Conservation (phyloP, 2,888 invertebrate genomes). For the Drosophila monieri region DNA sequence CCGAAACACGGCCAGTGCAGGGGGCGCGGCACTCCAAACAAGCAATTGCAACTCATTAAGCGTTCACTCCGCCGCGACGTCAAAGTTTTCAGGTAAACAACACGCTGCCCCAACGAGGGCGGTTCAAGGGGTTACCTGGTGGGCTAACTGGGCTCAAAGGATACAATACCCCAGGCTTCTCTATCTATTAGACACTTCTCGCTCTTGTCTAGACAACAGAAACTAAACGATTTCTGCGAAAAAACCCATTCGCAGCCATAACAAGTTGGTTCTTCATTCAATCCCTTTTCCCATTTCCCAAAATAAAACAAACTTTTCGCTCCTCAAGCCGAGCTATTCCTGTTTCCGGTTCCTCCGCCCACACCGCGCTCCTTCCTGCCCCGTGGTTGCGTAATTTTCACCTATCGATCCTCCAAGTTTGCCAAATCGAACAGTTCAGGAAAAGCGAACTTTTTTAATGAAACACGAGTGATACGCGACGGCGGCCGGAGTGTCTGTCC, state of each 20-base stretch:
- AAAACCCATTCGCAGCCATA: slow-evolving; percentile 35
- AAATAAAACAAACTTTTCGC: slow-evolving; percentile 35
- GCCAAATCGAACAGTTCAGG: slow-evolving; percentile 35
- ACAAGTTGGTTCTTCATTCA: slow-evolving; percentile 25
- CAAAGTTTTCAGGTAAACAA: slow-evolving; percentile 49
- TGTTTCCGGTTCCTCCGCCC: not conserved
- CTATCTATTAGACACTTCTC: slow-evolving; percentile 8
- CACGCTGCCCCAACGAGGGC: slow-evolving; percentile 35
- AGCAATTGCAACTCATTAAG: slow-evolving; percentile 76
- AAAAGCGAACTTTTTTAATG: slow-evolving; percentile 60
- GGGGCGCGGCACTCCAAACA: slow-evolving; percentile 49
- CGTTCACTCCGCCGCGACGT: slow-evolving; percentile 60
- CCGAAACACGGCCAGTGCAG: slow-evolving; percentile 9
- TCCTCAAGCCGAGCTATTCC: slow-evolving; percentile 24
- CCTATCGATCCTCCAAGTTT: slow-evolving; percentile 73
- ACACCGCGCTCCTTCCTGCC: slow-evolving; percentile 1
- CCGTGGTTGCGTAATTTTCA: slow-evolving; percentile 79
- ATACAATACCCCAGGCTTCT: too few species aligned
- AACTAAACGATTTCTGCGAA: slow-evolving; percentile 24
- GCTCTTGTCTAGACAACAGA: slow-evolving; percentile 29
- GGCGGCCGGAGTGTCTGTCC: slow-evolving; percentile 16
- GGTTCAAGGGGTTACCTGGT: not conserved
- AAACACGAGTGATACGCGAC: slow-evolving; percentile 46
- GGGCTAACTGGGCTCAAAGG: too few species aligned
- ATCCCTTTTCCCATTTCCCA: not conserved